These are phyloP conservation scores for Cataglyphis hispanica DNA, from an alignment of 1,140 invertebrate species.

Conservation along the genomic window DNA sequence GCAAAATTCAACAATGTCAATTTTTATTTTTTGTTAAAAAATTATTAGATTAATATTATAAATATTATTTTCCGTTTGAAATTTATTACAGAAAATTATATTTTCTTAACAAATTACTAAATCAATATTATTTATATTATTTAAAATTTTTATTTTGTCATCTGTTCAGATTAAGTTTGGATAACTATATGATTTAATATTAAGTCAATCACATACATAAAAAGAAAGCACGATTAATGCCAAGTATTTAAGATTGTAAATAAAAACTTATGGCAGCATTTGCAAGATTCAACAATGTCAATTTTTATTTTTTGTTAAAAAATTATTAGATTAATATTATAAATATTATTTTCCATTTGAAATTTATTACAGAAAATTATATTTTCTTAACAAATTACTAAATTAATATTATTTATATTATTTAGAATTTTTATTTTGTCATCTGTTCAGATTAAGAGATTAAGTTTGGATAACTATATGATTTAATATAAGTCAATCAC, in stretches of 20 bases:
- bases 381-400: background rate
- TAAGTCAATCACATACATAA: background rate
- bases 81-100: background rate
- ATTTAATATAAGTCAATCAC: background rate
- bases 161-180: background rate
- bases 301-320: background rate
- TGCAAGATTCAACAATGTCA: too few relatives aligned
- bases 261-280: conserved; percentile 18
- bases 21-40: too few relatives aligned
- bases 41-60: conserved; percentile 1
- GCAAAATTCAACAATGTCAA: too few relatives aligned
- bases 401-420: background rate
- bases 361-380: background rate
- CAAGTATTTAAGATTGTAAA: conserved; percentile 22
- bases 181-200: background rate
- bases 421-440: background rate
- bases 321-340: conserved; percentile 9
- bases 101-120: background rate
- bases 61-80: background rate
- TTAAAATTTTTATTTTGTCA: background rate
- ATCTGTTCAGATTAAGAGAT: background rate
- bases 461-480: too few relatives aligned
- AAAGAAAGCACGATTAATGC: background rate
- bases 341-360: background rate
- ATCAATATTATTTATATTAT: background rate